A percentile compares a stretch with the other conserved stretches of the same genome.
Evolutionary conservation across 1,140 invertebrate genomes (phyloP).

Genomic region (Drosophila teissieri): DNA sequence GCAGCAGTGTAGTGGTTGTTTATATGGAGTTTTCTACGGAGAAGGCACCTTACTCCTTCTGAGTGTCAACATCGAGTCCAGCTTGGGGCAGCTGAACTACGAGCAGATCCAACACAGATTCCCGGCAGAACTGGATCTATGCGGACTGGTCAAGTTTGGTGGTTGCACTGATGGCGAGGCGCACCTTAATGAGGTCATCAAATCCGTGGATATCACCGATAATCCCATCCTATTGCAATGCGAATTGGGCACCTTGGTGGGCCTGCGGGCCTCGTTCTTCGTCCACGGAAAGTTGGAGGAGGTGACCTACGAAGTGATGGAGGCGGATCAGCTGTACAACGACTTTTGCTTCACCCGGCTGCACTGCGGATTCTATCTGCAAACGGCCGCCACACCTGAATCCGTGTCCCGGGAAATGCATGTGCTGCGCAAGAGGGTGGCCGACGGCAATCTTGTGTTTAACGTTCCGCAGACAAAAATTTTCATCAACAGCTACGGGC

Average conservation of each 20-base stretch:
- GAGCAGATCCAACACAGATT: conserved; percentile 87
- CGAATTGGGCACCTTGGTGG: conserved; percentile 85
- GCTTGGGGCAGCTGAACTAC: conserved; percentile 85
- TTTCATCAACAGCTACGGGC: conserved; percentile 69
- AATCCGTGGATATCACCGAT: conserved; percentile 91
- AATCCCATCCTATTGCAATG: conserved; percentile 89
- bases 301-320: conserved; percentile 87
- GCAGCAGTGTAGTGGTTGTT: conserved; percentile 87
- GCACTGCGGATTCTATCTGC: conserved; percentile 86
- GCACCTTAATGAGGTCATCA: conserved; percentile 87
- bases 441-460: conserved; percentile 77
- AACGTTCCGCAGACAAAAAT: conserved; percentile 69
- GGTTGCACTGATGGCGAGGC: conserved; percentile 85
- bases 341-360: conserved; percentile 89
- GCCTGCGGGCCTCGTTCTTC: conserved; percentile 88
- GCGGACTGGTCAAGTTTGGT: conserved; percentile 88
- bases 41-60: conserved; percentile 89
- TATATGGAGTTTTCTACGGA: conserved; percentile 89
- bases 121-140: conserved; percentile 90
- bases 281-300: conserved; percentile 89
- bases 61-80: conserved; percentile 87
- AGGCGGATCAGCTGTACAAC: conserved; percentile 87
- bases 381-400: conserved; percentile 86
- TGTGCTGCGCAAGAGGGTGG: conserved; percentile 86
- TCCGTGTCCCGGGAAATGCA: conserved; percentile 86